These are phyloP conservation scores for Phylloscopus trochilus DNA, from an alignment of 2,113 vertebrate genomes.

Conservation along the genomic window DNA sequence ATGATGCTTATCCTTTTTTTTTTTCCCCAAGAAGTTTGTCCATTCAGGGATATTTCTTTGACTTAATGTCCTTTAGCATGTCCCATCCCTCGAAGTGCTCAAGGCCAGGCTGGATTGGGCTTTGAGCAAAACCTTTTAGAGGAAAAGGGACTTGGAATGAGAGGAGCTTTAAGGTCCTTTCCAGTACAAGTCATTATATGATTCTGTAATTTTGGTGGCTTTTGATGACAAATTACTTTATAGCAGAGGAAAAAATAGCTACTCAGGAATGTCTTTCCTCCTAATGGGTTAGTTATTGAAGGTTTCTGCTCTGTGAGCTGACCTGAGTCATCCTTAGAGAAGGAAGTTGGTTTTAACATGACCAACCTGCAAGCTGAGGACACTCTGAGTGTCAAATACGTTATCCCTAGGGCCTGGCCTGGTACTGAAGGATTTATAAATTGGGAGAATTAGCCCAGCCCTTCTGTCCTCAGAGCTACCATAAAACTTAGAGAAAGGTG, in stretches of 20 bases:
- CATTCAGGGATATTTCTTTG: not conserved
- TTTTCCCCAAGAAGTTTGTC: not conserved
- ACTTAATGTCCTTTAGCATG: not conserved
- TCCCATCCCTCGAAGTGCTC: not conserved
- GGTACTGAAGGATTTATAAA: not conserved
- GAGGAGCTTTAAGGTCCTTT: not conserved
- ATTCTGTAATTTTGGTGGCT: not conserved
- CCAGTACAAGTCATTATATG: not conserved
- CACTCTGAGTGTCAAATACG: not conserved
- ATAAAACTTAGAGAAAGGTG: not conserved
- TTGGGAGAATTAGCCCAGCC: not conserved
- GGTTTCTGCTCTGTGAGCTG: not conserved
- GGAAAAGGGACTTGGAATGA: not conserved
- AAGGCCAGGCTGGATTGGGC: not conserved
- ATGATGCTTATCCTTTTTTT: slow-evolving; percentile 45
- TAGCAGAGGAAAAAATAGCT: not conserved
- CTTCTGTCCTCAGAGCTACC: not conserved
- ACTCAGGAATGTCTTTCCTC: not conserved
- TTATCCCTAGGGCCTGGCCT: not conserved
- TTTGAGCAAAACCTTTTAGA: not conserved
- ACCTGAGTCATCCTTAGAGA: not conserved
- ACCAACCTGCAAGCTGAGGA: not conserved
- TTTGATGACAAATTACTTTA: not conserved
- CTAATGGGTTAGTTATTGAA: not conserved
- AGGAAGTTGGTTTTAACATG: not conserved